Conservation (phyloP, 2,113 vertebrate genomes). For the Grammomys dolichurus region DNA sequence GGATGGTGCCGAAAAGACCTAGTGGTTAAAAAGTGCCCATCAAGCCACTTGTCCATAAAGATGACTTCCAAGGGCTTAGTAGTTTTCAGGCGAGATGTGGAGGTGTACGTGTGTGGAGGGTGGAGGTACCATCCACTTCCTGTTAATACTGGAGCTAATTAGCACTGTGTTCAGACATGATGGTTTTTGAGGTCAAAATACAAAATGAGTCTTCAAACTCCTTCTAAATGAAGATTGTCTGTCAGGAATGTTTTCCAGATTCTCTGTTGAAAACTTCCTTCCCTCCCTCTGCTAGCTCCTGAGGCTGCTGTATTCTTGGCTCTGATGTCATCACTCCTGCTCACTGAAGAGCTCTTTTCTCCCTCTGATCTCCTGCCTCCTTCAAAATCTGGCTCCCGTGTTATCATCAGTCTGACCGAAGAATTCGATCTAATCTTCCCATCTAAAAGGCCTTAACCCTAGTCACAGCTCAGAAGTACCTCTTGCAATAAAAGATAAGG, state of each 20-base stretch:
- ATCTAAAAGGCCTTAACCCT: not conserved
- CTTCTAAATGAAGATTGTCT: not conserved
- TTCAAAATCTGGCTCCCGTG: not conserved
- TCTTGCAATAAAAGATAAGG: not conserved
- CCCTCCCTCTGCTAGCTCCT: not conserved
- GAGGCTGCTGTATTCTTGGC: not conserved
- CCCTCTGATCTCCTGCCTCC: not conserved
- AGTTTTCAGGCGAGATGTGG: not conserved
- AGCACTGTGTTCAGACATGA: not conserved
- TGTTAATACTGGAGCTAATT: not conserved
- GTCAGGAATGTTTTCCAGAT: not conserved
- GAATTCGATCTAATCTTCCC: not conserved
- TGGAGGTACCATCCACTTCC: not conserved
- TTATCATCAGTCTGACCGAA: too few species aligned
- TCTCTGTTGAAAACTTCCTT: not conserved
- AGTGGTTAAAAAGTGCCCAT: not conserved
- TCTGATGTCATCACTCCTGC: not conserved
- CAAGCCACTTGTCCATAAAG: not conserved
- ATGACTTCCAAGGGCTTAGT: not conserved
- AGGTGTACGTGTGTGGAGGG: too few species aligned
- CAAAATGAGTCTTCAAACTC: not conserved
- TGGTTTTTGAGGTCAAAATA: not conserved
- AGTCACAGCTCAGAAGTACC: not conserved
- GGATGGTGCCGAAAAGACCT: not conserved
- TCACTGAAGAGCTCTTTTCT: not conserved